Base-by-base conservation (phyloP, 2,113 vertebrate genomes). In the Anguilla japonica region DNA sequence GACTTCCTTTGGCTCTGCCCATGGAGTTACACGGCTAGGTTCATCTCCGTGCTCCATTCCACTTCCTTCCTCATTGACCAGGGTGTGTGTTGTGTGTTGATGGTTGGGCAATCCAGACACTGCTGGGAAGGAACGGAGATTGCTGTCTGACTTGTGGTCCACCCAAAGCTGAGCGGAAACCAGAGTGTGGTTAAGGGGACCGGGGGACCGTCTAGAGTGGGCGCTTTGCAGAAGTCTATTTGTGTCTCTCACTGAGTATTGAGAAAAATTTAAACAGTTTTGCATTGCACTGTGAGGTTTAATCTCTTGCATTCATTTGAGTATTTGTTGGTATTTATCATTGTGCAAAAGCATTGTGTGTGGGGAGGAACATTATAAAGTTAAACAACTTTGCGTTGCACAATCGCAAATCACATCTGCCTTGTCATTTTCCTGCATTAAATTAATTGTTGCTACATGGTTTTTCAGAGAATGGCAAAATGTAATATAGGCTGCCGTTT, bases 1-100 rank as follows among this genome's bases (percentile, higher is more conserved):
- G 41, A 87, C 83, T 85, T 81, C 50, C 71, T 84, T 71, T 82
- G 43, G 40, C 22, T 34, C 71, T 87, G 15, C 50, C 80, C 80
- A 81, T 86, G 4, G 15, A 84, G 60, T 82, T 79, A 86, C 81
- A 71, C 41, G 29, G 18, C 84, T 11, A 34, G 6, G 14, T 87
- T 39, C 40, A 34, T 84, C 89, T 88, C 63, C 85, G 78, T 86
- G 67, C 84, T 88, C 84, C 20, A 43, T 39, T 86, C 57, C 56
- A 87, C 86, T 91, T 93, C 89, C 87, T 92, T 89, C 90, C 90
- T 90, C 84, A 89, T 90, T 89, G 83, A 79, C 81, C 56, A 1
- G 87, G 78, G 41, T 85, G 80, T 20, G 82, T 15, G 16, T 46
- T 60, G 83, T 67, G 83, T 87, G 88, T 88, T 40, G 81, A 85